A percentile compares a stretch with the other conserved stretches of the same genome.
These are phyloP conservation scores for Hylaeus anthracinus DNA, from an alignment of 1,140 invertebrate species.

Conservation along the genomic window DNA sequence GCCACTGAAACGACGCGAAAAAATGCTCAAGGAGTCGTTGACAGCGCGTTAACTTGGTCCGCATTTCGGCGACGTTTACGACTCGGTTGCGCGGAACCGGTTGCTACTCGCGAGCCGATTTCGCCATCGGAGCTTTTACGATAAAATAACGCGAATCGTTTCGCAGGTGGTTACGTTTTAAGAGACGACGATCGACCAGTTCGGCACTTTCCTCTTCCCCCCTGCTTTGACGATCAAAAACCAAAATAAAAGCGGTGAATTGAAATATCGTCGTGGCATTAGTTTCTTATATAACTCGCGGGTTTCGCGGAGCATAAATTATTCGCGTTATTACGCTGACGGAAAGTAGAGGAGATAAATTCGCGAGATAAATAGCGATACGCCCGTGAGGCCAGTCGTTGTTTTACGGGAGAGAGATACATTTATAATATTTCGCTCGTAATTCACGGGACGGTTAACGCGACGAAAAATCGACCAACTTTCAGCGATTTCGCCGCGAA, in stretches of 20 bases:
- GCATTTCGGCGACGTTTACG: conserved; percentile 45
- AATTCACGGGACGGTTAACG: conserved; percentile 1
- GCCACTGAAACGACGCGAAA: conserved; percentile 11
- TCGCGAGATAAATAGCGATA: conserved; percentile 39
- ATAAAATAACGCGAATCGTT: conserved; percentile 55
- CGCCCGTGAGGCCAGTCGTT: conserved; percentile 23
- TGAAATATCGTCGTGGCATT: conserved; percentile 21
- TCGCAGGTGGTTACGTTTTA: conserved; percentile 29
- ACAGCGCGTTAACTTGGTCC: conserved; percentile 37
- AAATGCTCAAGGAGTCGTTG: neutral
- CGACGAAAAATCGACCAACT: conserved; percentile 36
- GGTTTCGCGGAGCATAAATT: conserved; percentile 24
- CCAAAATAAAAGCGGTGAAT: conserved; percentile 30
- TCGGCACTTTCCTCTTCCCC: neutral
- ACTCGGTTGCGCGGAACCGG: conserved; percentile 40
- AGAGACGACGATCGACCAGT: neutral
- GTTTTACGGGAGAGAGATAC: conserved; percentile 6
- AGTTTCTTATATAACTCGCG: conserved; percentile 10
- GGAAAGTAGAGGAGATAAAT: conserved; percentile 31
- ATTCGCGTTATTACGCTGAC: conserved; percentile 32
- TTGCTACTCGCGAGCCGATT: conserved; percentile 52
- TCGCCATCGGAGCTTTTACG: conserved; percentile 42
- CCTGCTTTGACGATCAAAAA: neutral
- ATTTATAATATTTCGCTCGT: conserved; percentile 23
- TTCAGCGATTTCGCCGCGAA: conserved; percentile 8